A percentile compares a stretch with the other conserved stretches of the same genome.
Evolutionary conservation across 2,888 invertebrate genomes (phyloP).

Genomic region (Melanophora roralis): DNA sequence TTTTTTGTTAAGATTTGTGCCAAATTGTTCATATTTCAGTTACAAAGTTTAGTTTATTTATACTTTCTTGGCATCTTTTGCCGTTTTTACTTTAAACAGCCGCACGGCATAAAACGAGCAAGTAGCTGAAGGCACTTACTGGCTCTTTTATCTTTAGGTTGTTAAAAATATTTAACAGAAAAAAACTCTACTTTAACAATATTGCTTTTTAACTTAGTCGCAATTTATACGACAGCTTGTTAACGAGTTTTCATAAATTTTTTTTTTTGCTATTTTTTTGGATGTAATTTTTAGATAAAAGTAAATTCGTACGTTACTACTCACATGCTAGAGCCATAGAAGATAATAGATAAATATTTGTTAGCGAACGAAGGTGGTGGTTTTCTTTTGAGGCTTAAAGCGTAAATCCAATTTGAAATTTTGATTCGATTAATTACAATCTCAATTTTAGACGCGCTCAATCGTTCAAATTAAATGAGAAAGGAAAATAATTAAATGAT

Average conservation of each 20-base stretch:
- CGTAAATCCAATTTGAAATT: constrained; percentile 4
- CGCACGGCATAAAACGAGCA: neutral
- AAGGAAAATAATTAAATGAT: too few species aligned
- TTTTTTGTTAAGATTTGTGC: constrained; percentile 30
- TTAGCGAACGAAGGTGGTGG: constrained; percentile 8
- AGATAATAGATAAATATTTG: constrained; percentile 33
- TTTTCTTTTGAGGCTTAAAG: neutral
- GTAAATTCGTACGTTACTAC: constrained; percentile 4
- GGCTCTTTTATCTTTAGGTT: constrained; percentile 25
- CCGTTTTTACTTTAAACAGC: neutral
- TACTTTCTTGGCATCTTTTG: constrained; percentile 25
- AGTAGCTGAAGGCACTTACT: constrained; percentile 45
- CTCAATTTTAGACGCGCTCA: neutral
- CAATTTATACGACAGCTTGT: constrained; percentile 62
- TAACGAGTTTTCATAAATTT: constrained; percentile 52
- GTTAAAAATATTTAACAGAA: constrained; percentile 32
- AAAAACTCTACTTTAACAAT: constrained; percentile 19
- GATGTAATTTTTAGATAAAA: constrained; percentile 35
- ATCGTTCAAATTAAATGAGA: neutral
- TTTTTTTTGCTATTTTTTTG: neutral
- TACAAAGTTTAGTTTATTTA: constrained; percentile 19
- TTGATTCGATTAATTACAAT: constrained; percentile 21
- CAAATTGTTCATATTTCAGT: constrained; percentile 55
- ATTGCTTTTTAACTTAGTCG: constrained; percentile 58
- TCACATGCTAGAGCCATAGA: constrained; percentile 5